Base-by-base conservation (phyloP, 2,888 invertebrate species). In the Ichneumoninae sp. region DNA sequence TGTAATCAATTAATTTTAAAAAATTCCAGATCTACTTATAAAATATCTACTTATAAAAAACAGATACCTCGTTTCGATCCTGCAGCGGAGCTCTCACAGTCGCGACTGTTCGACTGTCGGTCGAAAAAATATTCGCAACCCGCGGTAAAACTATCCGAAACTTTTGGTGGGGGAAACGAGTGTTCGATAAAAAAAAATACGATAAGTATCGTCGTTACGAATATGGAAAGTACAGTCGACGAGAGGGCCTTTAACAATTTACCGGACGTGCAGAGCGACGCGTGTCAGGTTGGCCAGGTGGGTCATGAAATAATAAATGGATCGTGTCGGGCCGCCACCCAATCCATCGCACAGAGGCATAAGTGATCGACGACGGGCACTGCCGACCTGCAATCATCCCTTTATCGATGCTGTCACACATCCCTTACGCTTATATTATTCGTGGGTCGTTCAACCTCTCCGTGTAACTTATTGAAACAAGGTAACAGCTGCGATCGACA, bases 231-330 rank as follows among this genome's bases (percentile, higher is more conserved):
- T 73, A 8, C 22, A 26, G 36, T 8, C 26, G 19, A 8, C 26
- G 44, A 30, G 57, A 71, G 73, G 60, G 40, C 5, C 57, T 57
- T 57, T n/a, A 54, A 75, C 33, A 65, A 65, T 65, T 75, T 75
- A 75, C 65, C 50, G 19, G 50, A 65, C 30, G 36, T 63, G 2
- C 47, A 16, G 74, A n/a, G 65, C n/a, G 74, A 75, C 33, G 22
- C 65, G 33, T 65, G 47, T 50, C 50, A 22, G 36, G 36, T 3
- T 13, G 7, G 65, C 22, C 63, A 52, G 26, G n/a, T 71, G 50
- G 6, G 52, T 84, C 70, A 73, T 82, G 44, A 85, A 85, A 85
- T 76, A 82, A 76, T 82, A 71, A 82, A 69, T 52, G 60, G 33
- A 69, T 63, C 76, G 52, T 76, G 33, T 66, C 19, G 5, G 47